Base-by-base conservation (phyloP, 2,888 invertebrate species). In the Netelia melanura region DNA sequence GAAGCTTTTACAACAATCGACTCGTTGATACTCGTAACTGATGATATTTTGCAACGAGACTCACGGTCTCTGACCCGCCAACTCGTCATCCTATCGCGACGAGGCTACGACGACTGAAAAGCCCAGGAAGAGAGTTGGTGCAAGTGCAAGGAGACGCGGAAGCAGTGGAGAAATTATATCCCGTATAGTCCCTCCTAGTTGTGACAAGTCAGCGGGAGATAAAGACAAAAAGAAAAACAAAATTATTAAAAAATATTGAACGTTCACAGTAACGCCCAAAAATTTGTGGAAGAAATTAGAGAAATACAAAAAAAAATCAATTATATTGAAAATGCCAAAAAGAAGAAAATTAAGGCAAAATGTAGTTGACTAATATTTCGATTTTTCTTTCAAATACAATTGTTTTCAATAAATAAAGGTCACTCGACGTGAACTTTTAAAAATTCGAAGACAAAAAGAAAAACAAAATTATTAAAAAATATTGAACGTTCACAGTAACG, bases 161-260 rank as follows among this genome's bases (percentile, higher is more conserved):
- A 48, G 44, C 14, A 38, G 54, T 5, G 61, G 21, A 58, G 25
- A 68, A 52, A 48, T 64, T 21, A 23, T 48, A 48, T 21, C 21
- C 44, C 44, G 67, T 48, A 68, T 65, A 17, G 48, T n/a, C 2
- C 9, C 38, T 25, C 17, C 64, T 23, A 43, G 23, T 30, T 38
- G 5, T 21, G 44, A 58, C 78, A 14, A 72, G 67, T 62, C 43
- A 58, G 74, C 62, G 84, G 72, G 84, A 84, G 84, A 79, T 76
- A 83, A 83, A 67, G 79, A 82, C 65, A 85, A 84, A 75, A 82
- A 83, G 70, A 9, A 44, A 62, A 1, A 10, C 8, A 52, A 52
- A 64, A 56, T 2, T 38, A 17, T 52, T 44, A 1, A 58, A 44
- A 21, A 5, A 30, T 30, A 14, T 17, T 17, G 17, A 17, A 3